A percentile compares a stretch with the other conserved stretches of the same genome.
Conservation (phyloP, 2,888 invertebrate genomes). For the Caenorhabditis sulstoni region DNA sequence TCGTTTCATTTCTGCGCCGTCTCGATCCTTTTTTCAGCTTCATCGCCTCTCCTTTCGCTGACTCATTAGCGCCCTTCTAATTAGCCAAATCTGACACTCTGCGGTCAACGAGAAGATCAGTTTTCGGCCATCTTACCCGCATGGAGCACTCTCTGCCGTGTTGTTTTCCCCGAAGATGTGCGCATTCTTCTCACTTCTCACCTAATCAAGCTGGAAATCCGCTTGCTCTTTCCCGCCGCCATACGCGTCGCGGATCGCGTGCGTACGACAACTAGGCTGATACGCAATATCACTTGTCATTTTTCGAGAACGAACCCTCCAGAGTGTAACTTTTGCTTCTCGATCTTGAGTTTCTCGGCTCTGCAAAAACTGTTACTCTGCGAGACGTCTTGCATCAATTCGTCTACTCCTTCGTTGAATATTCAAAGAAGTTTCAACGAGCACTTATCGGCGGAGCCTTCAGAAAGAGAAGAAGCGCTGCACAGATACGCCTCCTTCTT, state of each 20-base stretch:
- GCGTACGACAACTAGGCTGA: background rate
- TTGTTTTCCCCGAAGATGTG: too few relatives aligned
- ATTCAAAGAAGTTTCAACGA: conserved; percentile 58
- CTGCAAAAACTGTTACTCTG: conserved; percentile 7
- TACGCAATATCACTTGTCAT: background rate
- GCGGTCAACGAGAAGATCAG: conserved; percentile 1
- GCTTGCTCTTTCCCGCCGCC: too few relatives aligned
- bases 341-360: conserved; percentile 8
- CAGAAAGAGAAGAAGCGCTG: background rate
- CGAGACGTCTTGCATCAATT: conserved; percentile 26
- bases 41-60: conserved; percentile 29
- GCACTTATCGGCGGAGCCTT: conserved; percentile 41
- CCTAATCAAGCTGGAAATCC: background rate
- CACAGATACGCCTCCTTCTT: conserved; percentile 43
- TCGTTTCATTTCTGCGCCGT: conserved; percentile 33
- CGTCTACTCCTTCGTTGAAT: conserved; percentile 37
- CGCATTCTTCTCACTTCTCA: too few relatives aligned
- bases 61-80: conserved; percentile 42
- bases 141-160: too few relatives aligned
- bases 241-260: too few relatives aligned
- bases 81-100: conserved; percentile 32
- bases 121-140: background rate
- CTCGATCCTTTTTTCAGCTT: conserved; percentile 20
- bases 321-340: conserved; percentile 3
- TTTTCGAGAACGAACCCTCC: background rate